Conservation (phyloP, 2,888 invertebrate species). For the Philonicus albiceps region DNA sequence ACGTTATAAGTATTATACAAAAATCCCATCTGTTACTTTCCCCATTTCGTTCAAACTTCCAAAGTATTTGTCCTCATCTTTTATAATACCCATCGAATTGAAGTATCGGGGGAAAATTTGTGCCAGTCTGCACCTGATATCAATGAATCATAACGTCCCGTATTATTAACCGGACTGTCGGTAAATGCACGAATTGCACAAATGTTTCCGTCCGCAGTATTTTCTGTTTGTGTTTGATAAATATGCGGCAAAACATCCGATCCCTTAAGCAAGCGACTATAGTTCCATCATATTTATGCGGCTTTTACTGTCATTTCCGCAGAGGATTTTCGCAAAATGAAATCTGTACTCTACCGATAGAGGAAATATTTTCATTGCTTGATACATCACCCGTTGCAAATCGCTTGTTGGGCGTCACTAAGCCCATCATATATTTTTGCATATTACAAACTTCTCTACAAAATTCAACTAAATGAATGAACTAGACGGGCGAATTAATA, state of each 20-base stretch:
- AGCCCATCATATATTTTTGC: neutral
- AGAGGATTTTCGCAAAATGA: neutral
- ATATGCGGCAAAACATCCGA: neutral
- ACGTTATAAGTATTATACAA: neutral
- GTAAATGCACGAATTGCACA: neutral
- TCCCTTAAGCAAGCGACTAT: neutral
- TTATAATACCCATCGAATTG: neutral
- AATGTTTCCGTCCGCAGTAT: neutral
- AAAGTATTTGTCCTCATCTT: neutral
- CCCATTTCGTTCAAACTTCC: neutral
- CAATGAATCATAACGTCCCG: neutral
- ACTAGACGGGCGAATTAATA: neutral
- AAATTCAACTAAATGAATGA: neutral
- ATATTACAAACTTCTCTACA: neutral
- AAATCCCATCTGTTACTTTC: neutral
- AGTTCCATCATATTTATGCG: neutral
- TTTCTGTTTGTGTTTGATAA: conserved; percentile 11
- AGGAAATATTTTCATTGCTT: neutral
- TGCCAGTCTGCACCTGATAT: neutral
- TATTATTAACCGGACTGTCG: neutral
- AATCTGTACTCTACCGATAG: neutral
- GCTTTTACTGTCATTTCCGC: neutral
- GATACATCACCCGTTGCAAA: neutral
- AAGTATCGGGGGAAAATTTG: neutral
- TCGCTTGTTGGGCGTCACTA: neutral